Evolutionary conservation across 2,113 vertebrate genomes (phyloP), one percentile per base, ranked within the genome.

Genomic region (Colinus virginianus): DNA sequence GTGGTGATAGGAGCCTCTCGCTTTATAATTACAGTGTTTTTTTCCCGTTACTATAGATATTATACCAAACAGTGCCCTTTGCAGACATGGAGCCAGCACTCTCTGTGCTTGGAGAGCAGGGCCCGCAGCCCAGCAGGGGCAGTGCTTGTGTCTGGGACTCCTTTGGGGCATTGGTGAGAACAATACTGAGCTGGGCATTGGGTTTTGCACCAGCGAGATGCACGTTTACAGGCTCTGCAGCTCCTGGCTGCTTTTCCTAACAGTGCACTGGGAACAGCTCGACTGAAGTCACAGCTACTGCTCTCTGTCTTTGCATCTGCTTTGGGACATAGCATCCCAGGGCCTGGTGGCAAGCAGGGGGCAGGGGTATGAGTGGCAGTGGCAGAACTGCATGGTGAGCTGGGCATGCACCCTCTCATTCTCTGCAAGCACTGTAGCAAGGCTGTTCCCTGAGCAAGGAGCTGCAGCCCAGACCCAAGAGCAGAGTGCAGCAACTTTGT

Each of bases 241-340:
- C 70, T 72, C 84, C n/a, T 59, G 43, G 8, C 49, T 34, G 9
- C 45, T 90, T 78, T 43, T 78, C 56, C 30, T 66, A 72, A 42
- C 1, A 62, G 19, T 18, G 34, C 19, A 16, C 38, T 40, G 34
- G 40, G 59, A 53, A 32, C 16, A 62, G n/a, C 28, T 81, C 7
- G 1, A 34, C 64, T 77, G 20, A 78, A 70, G 46, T 56, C 84
- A 45, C 53, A 40, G 21, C 45, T 42, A 20, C 18, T 42, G 43
- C 58, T 75, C 59, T 68, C 45, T 42, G 8, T 0, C 0, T 0
- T 59, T 77, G 32, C 13, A 23, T 26, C 16, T 49, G 38, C 15
- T 15, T 83, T 80, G 59, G 74, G 69, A 46, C 30, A 63, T 0
- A 0, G 43, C 0, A 0, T 71, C 62, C 30, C 22, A 1, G 3